A percentile compares a stretch with the other conserved stretches of the same genome.
Evolutionary conservation across 2,888 invertebrate genomes (phyloP).

Genomic region (Nipponacmea schrenckii): DNA sequence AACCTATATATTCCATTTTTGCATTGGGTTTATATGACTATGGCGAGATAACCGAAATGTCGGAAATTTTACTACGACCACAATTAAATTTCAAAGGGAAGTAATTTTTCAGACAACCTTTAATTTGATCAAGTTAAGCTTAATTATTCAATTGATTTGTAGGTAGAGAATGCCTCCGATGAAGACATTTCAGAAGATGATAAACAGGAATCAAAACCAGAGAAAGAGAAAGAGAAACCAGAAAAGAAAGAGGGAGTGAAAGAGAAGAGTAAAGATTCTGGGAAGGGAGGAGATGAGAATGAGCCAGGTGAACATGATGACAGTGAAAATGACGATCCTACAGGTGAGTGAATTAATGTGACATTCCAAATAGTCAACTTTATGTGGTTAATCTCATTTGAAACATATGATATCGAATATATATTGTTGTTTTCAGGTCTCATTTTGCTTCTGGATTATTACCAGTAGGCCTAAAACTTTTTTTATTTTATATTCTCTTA

Average conservation of each 20-base stretch:
- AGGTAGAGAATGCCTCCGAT: conserved; percentile 61
- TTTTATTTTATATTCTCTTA: too few relatives aligned
- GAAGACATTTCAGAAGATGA: conserved; percentile 62
- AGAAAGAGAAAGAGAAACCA: conserved; percentile 34
- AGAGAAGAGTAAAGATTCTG: conserved; percentile 26
- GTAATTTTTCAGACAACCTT: not conserved
- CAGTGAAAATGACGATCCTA: conserved; percentile 72
- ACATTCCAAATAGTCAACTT: too few relatives aligned
- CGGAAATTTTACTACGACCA: not conserved
- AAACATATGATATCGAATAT: too few relatives aligned
- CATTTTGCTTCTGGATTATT: too few relatives aligned
- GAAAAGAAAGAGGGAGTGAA: conserved; percentile 36
- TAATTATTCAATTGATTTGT: not conserved
- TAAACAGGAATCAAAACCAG: conserved; percentile 40
- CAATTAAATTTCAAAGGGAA: not conserved
- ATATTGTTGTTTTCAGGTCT: too few relatives aligned
- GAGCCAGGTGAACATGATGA: conserved; percentile 67
- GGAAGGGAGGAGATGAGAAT: conserved; percentile 37
- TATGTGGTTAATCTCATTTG: too few relatives aligned
- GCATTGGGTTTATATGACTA: too few relatives aligned
- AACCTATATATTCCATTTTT: too few relatives aligned
- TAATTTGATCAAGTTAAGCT: not conserved
- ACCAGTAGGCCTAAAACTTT: too few relatives aligned
- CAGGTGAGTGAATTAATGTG: conserved; percentile 61
- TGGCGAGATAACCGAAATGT: too few relatives aligned